phyloP scores from a whole-genome alignment of 1,140 invertebrate genomes.

The Phocides pigmalion region DNA sequence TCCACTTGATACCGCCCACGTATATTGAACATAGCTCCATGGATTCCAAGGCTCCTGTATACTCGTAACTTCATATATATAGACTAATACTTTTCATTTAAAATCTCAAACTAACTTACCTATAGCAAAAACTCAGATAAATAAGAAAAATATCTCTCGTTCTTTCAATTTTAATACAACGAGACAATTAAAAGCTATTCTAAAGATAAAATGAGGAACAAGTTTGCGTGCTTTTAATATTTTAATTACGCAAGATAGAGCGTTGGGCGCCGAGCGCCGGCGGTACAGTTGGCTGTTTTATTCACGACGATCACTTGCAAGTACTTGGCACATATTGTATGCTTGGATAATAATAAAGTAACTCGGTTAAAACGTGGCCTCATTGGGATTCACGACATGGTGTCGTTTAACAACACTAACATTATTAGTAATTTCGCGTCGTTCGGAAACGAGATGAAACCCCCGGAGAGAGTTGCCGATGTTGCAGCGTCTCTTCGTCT shows the following conservation, averaged over 20 bases:
- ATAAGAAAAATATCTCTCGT: neutral
- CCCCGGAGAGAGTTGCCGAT: conserved; percentile 44
- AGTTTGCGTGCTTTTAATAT: conserved; percentile 18
- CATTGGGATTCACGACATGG: conserved; percentile 13
- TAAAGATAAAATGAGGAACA: conserved; percentile 14
- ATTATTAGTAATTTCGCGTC: conserved; percentile 35
- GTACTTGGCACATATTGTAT: conserved; percentile 4
- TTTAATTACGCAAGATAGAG: conserved; percentile 3
- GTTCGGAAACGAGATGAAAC: conserved; percentile 46
- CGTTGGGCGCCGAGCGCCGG: neutral
- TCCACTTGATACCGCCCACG: conserved; percentile 17
- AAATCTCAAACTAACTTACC: no score
- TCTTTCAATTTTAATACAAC: neutral
- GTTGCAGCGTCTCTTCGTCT: conserved; percentile 64
- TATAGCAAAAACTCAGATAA: no score
- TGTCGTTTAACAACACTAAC: conserved; percentile 33
- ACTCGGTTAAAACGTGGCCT: conserved; percentile 19
- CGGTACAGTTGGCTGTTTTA: conserved; percentile 12
- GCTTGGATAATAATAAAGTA: conserved; percentile 25
- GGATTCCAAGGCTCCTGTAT: conserved; percentile 1
- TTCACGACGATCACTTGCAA: conserved; percentile 5
- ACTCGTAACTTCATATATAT: neutral
- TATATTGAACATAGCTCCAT: conserved; percentile 1
- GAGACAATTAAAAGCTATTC: conserved; percentile 1
- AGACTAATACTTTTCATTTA: no score